These are phyloP conservation scores for Corbicula japonica DNA, from an alignment of 2,888 invertebrate genomes.

Conservation along the genomic window DNA sequence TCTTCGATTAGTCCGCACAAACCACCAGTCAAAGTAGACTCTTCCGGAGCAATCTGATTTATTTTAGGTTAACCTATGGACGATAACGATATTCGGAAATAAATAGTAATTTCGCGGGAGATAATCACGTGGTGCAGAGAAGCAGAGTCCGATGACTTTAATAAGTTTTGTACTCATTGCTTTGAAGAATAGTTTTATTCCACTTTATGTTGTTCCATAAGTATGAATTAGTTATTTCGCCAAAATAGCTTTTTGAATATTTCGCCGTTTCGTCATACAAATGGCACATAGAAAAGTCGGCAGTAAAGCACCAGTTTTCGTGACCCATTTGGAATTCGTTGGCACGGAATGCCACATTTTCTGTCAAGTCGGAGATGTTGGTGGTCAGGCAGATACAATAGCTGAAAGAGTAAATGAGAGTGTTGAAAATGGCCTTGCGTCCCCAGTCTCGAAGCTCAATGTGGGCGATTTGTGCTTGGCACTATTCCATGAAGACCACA, in stretches of 20 bases:
- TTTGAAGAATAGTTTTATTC: no score
- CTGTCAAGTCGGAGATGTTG: constrained; percentile 69
- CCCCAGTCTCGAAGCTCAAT: constrained; percentile 17
- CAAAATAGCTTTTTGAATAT: background rate
- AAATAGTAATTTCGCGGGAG: constrained; percentile 39
- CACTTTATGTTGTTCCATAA: no score
- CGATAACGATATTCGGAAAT: constrained; percentile 1
- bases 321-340: constrained; percentile 73
- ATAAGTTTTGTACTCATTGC: no score
- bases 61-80: background rate
- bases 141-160: constrained; percentile 9
- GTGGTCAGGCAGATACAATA: constrained; percentile 63
- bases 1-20: no score
- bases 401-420: constrained; percentile 61
- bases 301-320: constrained; percentile 61
- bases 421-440: constrained; percentile 48
- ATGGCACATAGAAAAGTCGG: constrained; percentile 63
- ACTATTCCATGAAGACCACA: constrained; percentile 74
- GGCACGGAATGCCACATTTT: constrained; percentile 57
- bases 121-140: constrained; percentile 50
- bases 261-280: constrained; percentile 16
- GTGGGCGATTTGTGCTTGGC: constrained; percentile 69
- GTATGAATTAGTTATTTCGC: background rate
- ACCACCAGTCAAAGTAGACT: no score
- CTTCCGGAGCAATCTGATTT: no score